Conservation (phyloP, 2,113 vertebrate species). For the Anser cygnoides region DNA sequence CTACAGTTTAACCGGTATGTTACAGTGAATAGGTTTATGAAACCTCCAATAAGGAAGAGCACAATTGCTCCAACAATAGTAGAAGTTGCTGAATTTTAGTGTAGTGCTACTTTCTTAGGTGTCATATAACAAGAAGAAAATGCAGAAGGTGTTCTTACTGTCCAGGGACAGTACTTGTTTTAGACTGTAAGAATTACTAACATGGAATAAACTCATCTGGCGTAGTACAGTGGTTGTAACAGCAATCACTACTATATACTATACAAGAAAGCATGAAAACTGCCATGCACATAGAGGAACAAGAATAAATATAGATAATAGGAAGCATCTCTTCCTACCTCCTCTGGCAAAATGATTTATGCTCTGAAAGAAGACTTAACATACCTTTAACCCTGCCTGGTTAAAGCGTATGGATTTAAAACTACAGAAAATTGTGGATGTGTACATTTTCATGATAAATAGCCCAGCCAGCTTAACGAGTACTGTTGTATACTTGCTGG, state of each 20-base stretch:
- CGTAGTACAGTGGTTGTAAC: background rate
- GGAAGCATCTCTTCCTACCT: background rate
- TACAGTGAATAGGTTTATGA: constrained; percentile 66
- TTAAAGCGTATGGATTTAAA: background rate
- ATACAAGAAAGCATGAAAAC: background rate
- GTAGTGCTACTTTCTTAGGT: constrained; percentile 23
- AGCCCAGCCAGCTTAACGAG: background rate
- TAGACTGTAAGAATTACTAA: constrained; percentile 24
- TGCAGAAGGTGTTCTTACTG: background rate
- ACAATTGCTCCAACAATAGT: constrained; percentile 54
- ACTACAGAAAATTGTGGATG: background rate
- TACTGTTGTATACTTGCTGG: background rate
- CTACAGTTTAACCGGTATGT: constrained; percentile 66
- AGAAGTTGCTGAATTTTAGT: constrained; percentile 62
- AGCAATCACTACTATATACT: background rate
- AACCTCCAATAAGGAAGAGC: constrained; percentile 40
- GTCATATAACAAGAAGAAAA: constrained; percentile 43
- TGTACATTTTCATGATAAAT: background rate
- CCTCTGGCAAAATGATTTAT: background rate
- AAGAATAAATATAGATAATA: background rate
- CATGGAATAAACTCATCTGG: constrained; percentile 28
- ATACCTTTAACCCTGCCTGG: background rate
- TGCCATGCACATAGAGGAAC: background rate
- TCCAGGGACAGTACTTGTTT: background rate
- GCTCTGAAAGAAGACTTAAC: background rate